Conservation (phyloP, 2,797 vertebrate species). For the Typhlichthys eigenmanni region DNA sequence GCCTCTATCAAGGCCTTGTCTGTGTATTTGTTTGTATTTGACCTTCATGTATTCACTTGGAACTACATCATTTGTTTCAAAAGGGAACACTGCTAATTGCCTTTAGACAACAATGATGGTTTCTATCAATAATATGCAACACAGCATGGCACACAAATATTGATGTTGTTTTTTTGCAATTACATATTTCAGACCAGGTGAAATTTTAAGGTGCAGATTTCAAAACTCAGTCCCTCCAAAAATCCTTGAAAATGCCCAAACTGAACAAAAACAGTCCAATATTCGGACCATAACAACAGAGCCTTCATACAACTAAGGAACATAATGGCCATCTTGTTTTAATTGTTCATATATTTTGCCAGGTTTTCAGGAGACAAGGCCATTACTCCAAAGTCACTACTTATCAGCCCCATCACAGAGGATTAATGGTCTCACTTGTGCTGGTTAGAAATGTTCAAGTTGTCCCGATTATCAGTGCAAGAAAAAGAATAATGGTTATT, state of each 20-base stretch:
- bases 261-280: constrained; percentile 17
- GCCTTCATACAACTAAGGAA: constrained; percentile 78
- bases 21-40: not conserved
- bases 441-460: constrained; percentile 97
- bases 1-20: constrained; percentile 9
- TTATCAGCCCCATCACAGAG: constrained; percentile 95
- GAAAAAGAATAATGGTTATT: constrained; percentile 99
- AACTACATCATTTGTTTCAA: not conserved
- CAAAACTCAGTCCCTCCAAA: no score
- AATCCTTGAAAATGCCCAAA: no score
- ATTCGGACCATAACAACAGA: constrained; percentile 67
- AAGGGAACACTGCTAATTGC: no score
- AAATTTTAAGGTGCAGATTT: constrained; percentile 1
- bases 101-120: no score
- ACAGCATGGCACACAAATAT: not conserved
- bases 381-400: constrained; percentile 98
- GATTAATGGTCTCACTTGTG: constrained; percentile 99
- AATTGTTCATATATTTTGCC: constrained; percentile 95
- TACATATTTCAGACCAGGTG: no score
- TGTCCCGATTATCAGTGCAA: constrained; percentile 98
- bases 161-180: no score
- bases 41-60: not conserved
- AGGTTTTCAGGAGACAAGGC: constrained; percentile 91
- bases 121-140: constrained; percentile 2
- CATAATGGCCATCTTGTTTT: constrained; percentile 94